Evolutionary conservation across 2,797 vertebrate genomes (phyloP).

Genomic region (Typhlichthys subterraneus): DNA sequence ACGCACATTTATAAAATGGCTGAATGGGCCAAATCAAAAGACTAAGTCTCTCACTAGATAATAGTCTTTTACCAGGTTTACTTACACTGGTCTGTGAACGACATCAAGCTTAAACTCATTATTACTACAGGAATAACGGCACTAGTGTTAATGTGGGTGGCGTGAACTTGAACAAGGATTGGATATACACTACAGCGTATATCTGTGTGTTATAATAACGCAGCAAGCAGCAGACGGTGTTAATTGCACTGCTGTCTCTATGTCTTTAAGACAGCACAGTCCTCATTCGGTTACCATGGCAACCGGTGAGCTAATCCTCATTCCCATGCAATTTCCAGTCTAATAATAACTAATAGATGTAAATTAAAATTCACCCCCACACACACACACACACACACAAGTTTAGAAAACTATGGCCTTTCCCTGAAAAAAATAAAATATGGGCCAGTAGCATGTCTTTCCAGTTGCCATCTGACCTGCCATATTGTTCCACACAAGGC

Average conservation of each 20-base stretch:
- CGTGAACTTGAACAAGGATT: too few relatives aligned
- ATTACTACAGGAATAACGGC: too few relatives aligned
- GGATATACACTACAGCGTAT: too few relatives aligned
- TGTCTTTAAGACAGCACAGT: conserved; percentile 81
- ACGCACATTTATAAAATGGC: conserved; percentile 3
- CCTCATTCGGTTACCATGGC: conserved; percentile 89
- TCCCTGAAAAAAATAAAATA: conserved; percentile 34
- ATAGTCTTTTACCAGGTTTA: too few relatives aligned
- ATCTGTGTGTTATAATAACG: too few relatives aligned
- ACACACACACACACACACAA: too few relatives aligned
- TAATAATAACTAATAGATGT: conserved; percentile 91
- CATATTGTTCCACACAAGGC: conserved; percentile 11
- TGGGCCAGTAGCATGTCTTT: conserved; percentile 36
- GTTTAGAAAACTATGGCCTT: conserved; percentile 52
- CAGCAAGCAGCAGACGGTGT: conserved; percentile 14
- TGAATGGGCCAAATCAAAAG: not conserved
- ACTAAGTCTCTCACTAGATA: too few relatives aligned
- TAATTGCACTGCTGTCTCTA: conserved; percentile 28
- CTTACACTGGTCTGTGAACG: too few relatives aligned
- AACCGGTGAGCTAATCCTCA: conserved; percentile 87
- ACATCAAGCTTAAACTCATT: too few relatives aligned
- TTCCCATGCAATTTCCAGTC: conserved; percentile 82
- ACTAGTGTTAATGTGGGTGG: too few relatives aligned
- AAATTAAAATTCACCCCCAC: conserved; percentile 72
- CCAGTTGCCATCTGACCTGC: conserved; percentile 16